A percentile compares a stretch with the other conserved stretches of the same genome.
Conservation (phyloP, 2,888 invertebrate species). For the Stenoptilia bipunctidactyla region DNA sequence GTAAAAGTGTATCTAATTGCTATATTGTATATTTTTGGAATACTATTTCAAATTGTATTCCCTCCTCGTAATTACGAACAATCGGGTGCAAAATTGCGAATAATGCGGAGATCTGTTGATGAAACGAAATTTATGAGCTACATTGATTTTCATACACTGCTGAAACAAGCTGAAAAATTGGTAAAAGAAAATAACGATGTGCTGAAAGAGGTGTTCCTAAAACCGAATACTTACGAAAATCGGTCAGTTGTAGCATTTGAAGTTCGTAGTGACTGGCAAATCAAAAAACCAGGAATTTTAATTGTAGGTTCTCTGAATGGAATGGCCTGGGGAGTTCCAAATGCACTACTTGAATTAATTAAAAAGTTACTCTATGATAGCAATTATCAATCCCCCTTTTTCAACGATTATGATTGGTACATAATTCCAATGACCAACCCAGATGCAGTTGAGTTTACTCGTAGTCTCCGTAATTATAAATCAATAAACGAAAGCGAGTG, state of each 20-base stretch:
- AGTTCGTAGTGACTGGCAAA: slow-evolving; percentile 42
- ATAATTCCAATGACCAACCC: slow-evolving; percentile 55
- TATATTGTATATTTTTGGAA: slow-evolving; percentile 42
- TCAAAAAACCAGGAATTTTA: slow-evolving; percentile 53
- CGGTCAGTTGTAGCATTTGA: slow-evolving; percentile 43
- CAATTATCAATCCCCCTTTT: slow-evolving; percentile 55
- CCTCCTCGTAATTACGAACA: slow-evolving; percentile 51
- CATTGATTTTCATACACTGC: slow-evolving; percentile 25
- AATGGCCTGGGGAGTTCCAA: slow-evolving; percentile 59
- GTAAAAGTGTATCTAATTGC: slow-evolving; percentile 49
- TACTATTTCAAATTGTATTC: slow-evolving; percentile 44
- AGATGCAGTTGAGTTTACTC: slow-evolving; percentile 47
- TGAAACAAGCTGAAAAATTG: slow-evolving; percentile 23
- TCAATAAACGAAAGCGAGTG: slow-evolving; percentile 30
- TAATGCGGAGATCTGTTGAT: slow-evolving; percentile 25
- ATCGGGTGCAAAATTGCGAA: slow-evolving; percentile 47
- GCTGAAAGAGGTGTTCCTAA: slow-evolving; percentile 25
- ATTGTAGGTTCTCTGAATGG: slow-evolving; percentile 49
- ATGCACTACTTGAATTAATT: slow-evolving; percentile 44
- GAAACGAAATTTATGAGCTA: slow-evolving; percentile 27
- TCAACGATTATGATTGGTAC: slow-evolving; percentile 64
- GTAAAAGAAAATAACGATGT: slow-evolving; percentile 34
- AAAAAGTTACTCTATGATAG: slow-evolving; percentile 46
- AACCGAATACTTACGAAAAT: slow-evolving; percentile 36
- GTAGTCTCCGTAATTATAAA: slow-evolving; percentile 23